phyloP scores from a whole-genome alignment of 2,888 invertebrate species.

The Harpalus rufipes region DNA sequence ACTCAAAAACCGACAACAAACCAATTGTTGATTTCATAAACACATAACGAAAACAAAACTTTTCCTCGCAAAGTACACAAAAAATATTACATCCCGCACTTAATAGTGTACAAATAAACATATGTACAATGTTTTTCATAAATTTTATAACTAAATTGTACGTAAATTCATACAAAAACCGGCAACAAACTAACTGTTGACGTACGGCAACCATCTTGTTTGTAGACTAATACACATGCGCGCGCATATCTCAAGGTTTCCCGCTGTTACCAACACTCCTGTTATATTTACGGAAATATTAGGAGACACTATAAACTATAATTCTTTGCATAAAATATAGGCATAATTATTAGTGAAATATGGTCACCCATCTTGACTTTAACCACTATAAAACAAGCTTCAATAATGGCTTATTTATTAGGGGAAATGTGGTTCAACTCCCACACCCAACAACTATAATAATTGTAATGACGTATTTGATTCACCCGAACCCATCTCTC shows the following conservation, averaged over 20 bases:
- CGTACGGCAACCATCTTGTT: constrained; percentile 65
- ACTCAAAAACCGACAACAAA: not conserved
- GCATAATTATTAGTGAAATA: no score
- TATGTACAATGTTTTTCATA: not conserved
- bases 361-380: no score
- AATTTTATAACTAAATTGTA: not conserved
- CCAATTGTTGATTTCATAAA: not conserved
- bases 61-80: not conserved
- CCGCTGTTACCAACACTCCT: no score
- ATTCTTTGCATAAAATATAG: no score
- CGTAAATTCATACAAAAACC: not conserved
- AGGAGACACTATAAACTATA: no score
- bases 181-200: not conserved
- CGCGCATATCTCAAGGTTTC: constrained; percentile 88
- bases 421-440: no score
- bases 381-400: no score
- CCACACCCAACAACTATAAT: no score
- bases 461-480: no score
- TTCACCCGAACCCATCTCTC: no score
- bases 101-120: not conserved
- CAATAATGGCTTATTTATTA: no score
- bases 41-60: not conserved
- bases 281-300: no score
- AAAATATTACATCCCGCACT: not conserved
- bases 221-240: constrained; percentile 81